phyloP scores from a whole-genome alignment of 2,888 invertebrate species.

The Polyommatus iphigenia region DNA sequence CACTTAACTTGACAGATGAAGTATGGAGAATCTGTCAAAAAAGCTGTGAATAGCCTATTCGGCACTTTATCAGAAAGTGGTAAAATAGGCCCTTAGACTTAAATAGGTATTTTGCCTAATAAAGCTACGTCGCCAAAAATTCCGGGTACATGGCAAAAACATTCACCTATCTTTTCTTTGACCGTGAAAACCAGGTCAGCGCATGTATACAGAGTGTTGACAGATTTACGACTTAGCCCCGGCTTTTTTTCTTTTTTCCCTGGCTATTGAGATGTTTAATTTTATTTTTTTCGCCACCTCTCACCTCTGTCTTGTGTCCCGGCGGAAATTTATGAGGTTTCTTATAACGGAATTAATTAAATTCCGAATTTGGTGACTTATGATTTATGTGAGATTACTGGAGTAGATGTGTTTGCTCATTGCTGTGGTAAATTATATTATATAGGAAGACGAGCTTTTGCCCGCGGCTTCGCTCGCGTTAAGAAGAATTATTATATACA shows the following conservation, averaged over 20 bases:
- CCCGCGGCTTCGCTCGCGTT: too few relatives aligned
- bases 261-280: slow-evolving; percentile 1
- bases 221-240: background rate
- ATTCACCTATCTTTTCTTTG: slow-evolving; percentile 16
- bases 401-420: too few relatives aligned
- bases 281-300: slow-evolving; percentile 1
- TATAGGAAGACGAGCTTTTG: too few relatives aligned
- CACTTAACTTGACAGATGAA: too few relatives aligned
- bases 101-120: background rate
- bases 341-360: background rate
- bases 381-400: background rate
- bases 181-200: background rate
- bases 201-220: background rate
- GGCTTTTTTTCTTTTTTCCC: background rate
- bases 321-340: slow-evolving; percentile 10
- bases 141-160: background rate
- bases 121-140: background rate
- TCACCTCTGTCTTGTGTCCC: background rate
- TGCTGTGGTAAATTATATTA: too few relatives aligned
- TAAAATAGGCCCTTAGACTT: too few relatives aligned
- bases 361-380: background rate
- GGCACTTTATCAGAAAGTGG: too few relatives aligned
- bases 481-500: too few relatives aligned
- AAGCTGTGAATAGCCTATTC: too few relatives aligned
- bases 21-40: too few relatives aligned